Conservation (phyloP, 2,888 invertebrate species). For the Nipponacmea schrenckii region DNA sequence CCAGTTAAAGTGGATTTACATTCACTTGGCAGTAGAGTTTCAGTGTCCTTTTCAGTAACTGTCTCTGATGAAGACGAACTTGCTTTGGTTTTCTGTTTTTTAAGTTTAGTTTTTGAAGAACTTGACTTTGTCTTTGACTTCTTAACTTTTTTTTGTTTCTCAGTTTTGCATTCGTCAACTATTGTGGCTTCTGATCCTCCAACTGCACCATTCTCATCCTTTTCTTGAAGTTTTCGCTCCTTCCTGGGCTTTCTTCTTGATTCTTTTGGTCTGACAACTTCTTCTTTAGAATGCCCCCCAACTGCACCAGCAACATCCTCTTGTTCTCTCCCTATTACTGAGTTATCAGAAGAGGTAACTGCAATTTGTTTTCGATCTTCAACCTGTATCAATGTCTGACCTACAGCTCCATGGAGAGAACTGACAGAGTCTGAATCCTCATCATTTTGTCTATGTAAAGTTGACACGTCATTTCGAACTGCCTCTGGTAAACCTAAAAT, state of each 20-base stretch:
- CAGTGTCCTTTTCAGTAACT: too few relatives aligned
- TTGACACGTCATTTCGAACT: slow-evolving; percentile 25
- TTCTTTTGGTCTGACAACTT: not conserved
- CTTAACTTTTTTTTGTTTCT: not conserved
- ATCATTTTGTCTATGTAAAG: slow-evolving; percentile 23
- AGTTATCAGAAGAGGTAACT: not conserved
- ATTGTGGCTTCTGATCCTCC: not conserved
- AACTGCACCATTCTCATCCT: not conserved
- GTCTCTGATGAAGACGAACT: too few relatives aligned
- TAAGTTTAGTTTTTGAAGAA: too few relatives aligned
- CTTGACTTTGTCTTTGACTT: not conserved
- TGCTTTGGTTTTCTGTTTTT: too few relatives aligned
- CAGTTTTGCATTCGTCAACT: not conserved
- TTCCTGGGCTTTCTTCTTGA: not conserved
- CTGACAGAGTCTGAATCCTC: slow-evolving; percentile 31
- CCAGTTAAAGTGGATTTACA: too few relatives aligned
- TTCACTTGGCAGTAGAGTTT: too few relatives aligned
- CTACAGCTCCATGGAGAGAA: slow-evolving; percentile 38
- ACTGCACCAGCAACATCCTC: slow-evolving; percentile 8
- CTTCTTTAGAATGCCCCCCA: not conserved
- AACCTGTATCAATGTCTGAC: slow-evolving; percentile 21
- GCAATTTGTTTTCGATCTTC: not conserved
- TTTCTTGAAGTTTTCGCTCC: not conserved
- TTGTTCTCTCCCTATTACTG: slow-evolving; percentile 1
- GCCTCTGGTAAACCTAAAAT: slow-evolving; percentile 38